Conservation (phyloP, 2,797 vertebrate genomes). For the Ptychadena robeensis region DNA sequence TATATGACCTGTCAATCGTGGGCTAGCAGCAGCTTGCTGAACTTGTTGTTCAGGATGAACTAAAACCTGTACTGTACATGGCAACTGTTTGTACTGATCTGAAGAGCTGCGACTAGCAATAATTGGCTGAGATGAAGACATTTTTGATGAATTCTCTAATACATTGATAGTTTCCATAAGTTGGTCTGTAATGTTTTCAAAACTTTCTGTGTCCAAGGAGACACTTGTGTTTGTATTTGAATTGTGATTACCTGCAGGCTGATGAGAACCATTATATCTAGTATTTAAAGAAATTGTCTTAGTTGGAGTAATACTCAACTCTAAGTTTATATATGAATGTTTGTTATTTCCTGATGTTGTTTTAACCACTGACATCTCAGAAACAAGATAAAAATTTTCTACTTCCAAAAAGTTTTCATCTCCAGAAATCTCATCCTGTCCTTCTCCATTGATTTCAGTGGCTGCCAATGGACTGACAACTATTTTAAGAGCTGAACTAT, state of each 20-base stretch:
- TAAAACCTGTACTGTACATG: constrained; percentile 42
- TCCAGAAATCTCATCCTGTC: constrained; percentile 38
- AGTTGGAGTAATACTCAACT: constrained; percentile 37
- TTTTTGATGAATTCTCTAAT: background rate
- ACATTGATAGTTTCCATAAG: background rate
- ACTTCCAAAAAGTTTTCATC: constrained; percentile 54
- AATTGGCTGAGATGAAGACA: background rate
- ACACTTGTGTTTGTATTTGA: constrained; percentile 42
- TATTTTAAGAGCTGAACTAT: constrained; percentile 39
- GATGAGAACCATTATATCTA: constrained; percentile 60
- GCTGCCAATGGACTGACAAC: constrained; percentile 48
- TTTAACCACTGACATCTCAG: constrained; percentile 40
- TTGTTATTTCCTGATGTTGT: constrained; percentile 47
- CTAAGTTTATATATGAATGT: constrained; percentile 41
- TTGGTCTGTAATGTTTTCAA: constrained; percentile 10
- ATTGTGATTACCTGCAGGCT: constrained; percentile 12
- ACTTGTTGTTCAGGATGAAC: constrained; percentile 32
- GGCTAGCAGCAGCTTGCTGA: background rate
- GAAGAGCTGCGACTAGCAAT: background rate
- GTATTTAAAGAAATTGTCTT: constrained; percentile 29
- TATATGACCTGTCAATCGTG: background rate
- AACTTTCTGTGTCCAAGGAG: constrained; percentile 5
- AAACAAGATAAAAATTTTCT: constrained; percentile 60
- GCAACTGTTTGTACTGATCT: constrained; percentile 1
- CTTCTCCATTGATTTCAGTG: constrained; percentile 38